Conservation (phyloP, 2,113 vertebrate species). For the Diadophis punctatus region DNA sequence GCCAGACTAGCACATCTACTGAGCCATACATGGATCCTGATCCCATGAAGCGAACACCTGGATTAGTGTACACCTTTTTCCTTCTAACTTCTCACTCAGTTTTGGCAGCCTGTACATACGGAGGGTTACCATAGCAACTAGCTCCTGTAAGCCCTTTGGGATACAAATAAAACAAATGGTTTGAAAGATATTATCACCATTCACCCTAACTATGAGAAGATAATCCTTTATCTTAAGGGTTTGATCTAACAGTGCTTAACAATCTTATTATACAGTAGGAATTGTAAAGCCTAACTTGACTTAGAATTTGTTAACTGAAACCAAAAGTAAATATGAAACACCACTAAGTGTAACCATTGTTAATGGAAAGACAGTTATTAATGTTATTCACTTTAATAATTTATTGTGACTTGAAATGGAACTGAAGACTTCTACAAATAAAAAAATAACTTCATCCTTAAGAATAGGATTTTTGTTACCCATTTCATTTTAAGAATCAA, state of each 20-base stretch:
- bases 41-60: background rate
- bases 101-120: background rate
- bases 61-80: background rate
- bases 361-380: background rate
- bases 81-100: background rate
- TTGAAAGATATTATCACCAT: background rate
- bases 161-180: background rate
- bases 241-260: background rate
- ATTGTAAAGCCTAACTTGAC: background rate
- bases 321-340: background rate
- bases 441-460: background rate
- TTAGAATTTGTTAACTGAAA: background rate
- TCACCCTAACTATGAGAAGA: background rate
- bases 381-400: background rate
- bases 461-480: background rate
- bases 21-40: background rate
- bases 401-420: background rate
- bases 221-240: background rate
- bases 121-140: background rate
- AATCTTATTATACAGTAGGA: background rate
- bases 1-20: background rate
- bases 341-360: background rate
- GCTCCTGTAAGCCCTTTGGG: background rate
- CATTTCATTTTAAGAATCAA: background rate
- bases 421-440: background rate